phyloP scores from a whole-genome alignment of 30 jellyfish, hydroid and myxozoan species.

The Hydractinia symbiolongicarpus region DNA sequence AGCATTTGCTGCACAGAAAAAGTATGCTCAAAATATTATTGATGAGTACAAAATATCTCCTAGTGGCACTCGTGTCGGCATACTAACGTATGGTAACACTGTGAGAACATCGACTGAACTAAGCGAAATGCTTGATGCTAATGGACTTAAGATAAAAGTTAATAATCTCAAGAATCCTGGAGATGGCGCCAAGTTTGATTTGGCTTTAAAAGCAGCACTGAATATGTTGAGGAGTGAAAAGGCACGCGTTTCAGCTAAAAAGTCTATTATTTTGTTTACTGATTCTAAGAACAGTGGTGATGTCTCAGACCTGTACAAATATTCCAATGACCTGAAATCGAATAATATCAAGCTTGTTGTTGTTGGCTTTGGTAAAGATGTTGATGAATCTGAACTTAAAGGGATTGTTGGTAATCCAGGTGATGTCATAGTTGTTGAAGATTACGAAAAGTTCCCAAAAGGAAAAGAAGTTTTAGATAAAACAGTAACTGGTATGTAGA shows the following conservation, averaged over 20 bases:
- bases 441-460: not conserved
- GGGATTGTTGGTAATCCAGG: not conserved
- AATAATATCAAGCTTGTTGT: not conserved
- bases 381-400: not conserved
- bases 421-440: not conserved
- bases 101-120: not conserved
- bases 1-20: not conserved
- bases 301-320: not conserved
- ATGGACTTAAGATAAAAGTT: not conserved
- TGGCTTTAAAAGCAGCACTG: conserved; percentile 3
- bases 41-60: not conserved
- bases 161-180: not conserved
- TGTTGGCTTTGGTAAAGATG: conserved; percentile 1
- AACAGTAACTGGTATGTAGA: not conserved
- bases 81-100: conserved; percentile 18
- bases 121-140: not conserved
- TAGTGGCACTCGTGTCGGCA: conserved; percentile 18
- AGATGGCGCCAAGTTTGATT: not conserved
- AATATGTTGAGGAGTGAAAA: not conserved
- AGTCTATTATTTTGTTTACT: not conserved
- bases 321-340: not conserved
- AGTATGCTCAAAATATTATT: not conserved
- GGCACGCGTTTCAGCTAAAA: not conserved
- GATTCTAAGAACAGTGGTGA: not conserved
- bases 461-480: not conserved